Base-by-base conservation (phyloP, 2,888 invertebrate species). In the Aphidius colemani region DNA sequence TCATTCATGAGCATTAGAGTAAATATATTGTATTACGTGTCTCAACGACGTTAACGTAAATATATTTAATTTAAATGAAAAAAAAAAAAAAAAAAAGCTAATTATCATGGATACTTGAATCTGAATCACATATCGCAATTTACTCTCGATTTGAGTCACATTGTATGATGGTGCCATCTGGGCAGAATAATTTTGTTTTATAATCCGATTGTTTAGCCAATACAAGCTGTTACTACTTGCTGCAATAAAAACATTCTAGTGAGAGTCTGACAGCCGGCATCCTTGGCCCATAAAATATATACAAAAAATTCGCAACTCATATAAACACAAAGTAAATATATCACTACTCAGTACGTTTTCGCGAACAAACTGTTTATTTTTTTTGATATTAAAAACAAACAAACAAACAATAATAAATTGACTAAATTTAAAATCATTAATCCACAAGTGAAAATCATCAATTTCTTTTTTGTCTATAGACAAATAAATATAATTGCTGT, bases 161-260 rank as follows among this genome's bases (percentile, higher is more conserved):
- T 63, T 59, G 46, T 41, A 30, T 9, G 30, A 67, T 70, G 70
- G 64, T 46, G 69, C 68, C 69, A 70, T 67, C 70, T 69, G 51
- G 57, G 13, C 11, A 5, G 30, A 58, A n/a, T 58, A 11, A 48
- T 9, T 18, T 9, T 6, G 43, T 44, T 56, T 44, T 45, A 46
- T 43, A 45, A 18, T 44, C n/a, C 53, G 10, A 10, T 48, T 44
- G 58, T 60, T 61, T 65, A 46, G 48, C 43, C 60, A 53, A 44
- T 58, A 65, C 63, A 66, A 51, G 60, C 67, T 58, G 65, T 67
- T 68, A 60, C 68, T 67, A 65, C 65, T 63, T 18, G 56, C 56
- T 51, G 8, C 40, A 41, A 45, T 48, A 59, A 57, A 62, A 44
- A 18, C 13, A 18, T 60, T 65, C 58, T 63, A 66, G 64, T 68